These are phyloP conservation scores for Xiphophorus maculatus DNA, from an alignment of 2,113 vertebrate genomes.

Conservation along the genomic window DNA sequence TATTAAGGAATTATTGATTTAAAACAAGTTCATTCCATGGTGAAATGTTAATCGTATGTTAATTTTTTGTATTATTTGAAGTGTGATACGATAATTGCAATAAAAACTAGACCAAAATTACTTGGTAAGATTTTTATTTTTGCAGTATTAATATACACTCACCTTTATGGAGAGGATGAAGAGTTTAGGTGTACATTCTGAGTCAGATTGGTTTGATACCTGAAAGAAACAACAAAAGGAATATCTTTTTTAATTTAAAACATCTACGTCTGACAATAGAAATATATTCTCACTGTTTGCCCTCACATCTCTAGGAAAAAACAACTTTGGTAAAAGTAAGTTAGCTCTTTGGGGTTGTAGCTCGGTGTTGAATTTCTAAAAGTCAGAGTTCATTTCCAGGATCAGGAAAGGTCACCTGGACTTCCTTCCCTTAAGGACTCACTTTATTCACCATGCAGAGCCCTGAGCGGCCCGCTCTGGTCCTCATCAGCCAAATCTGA, in stretches of 20 bases:
- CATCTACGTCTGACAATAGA: constrained; percentile 16
- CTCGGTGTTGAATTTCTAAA: constrained; percentile 48
- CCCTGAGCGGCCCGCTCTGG: constrained; percentile 45
- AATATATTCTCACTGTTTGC: constrained; percentile 7
- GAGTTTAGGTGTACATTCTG: constrained; percentile 89
- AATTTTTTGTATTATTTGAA: too few relatives aligned
- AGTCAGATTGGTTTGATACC: constrained; percentile 86
- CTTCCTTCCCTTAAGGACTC: constrained; percentile 67
- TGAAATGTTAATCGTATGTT: too few relatives aligned
- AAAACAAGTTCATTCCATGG: too few relatives aligned
- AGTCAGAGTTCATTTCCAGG: constrained; percentile 73
- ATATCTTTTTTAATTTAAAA: constrained; percentile 28
- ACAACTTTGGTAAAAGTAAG: neutral
- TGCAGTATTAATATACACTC: constrained; percentile 21
- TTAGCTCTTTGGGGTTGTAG: constrained; percentile 41
- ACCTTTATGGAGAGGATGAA: constrained; percentile 93
- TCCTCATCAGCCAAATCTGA: constrained; percentile 54
- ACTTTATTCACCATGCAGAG: constrained; percentile 35
- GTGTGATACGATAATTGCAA: too few relatives aligned
- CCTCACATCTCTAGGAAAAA: neutral
- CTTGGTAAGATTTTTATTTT: too few relatives aligned
- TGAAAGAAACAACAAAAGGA: constrained; percentile 62
- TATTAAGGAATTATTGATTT: too few relatives aligned
- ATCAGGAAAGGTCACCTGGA: constrained; percentile 54
- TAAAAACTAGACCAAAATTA: too few relatives aligned